Base-by-base conservation (phyloP, 2,797 vertebrate species). In the Etheostoma nigrum region DNA sequence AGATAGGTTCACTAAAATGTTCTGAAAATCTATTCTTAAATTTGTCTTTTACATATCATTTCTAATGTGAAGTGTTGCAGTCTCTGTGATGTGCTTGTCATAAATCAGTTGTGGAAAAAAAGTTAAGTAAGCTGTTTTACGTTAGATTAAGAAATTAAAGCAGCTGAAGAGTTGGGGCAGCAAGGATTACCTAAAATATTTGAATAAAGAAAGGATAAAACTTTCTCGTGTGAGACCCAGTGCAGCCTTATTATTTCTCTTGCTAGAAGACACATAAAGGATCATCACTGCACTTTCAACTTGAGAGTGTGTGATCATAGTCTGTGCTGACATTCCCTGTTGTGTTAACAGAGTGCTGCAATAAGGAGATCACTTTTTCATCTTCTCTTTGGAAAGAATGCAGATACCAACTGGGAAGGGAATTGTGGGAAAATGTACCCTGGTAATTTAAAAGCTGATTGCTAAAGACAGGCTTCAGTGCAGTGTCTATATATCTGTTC, bases 371-470 rank as follows among this genome's bases (percentile, higher is more conserved):
- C 68, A 74, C 78, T 90, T 91, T 89, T 89, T 91, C 86, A 86
- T 89, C 57, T 87, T 88, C 72, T 62, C 78, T 81, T 83, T 78
- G 83, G 67, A 86, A 83, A 80, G 88, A 67, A 74, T 79, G 79
- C 61, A 81, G 86, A 92, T 81, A 85, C 83, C 79, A 83, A 80
- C 79, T 82, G 85, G 64, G 81, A 87, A 65, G 73, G 76, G 77
- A 79, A 84, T 82, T 90, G 91, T 91, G 88, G 90, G 91, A 93
- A 95, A 89, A 81, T 75, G 67, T 73, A 72, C 66, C 55, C 79
- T 86, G 72, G 89, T 85, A 72, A 79, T 87, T 89, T 86, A 86
- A 80, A 83, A 76, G 70, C 66, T 65, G 67, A 79, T 85, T 86
- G 67, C 81, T 71, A 79, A 83, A 82, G 78, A 82, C 85, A 79